A percentile compares a stretch with the other conserved stretches of the same genome.
These are phyloP conservation scores for Amblyraja radiata DNA, from an alignment of 2,797 vertebrate species.

Conservation along the genomic window DNA sequence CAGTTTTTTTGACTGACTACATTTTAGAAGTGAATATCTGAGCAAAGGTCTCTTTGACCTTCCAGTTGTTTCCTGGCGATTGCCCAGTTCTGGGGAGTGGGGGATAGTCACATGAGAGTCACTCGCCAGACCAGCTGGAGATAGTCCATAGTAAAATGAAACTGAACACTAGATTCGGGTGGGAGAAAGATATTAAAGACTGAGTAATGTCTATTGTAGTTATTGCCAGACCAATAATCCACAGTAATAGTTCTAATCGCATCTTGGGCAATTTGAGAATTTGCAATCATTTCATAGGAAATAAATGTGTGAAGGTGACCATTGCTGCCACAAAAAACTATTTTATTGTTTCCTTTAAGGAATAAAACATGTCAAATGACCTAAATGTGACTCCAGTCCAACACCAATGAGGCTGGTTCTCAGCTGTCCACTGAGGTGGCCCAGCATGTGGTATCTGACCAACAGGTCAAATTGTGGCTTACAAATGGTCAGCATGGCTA, in stretches of 20 bases:
- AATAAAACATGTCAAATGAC: neutral
- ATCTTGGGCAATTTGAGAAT: neutral
- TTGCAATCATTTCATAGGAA: constrained; percentile 36
- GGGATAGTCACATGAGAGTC: neutral
- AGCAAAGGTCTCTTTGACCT: constrained; percentile 9
- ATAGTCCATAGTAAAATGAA: neutral
- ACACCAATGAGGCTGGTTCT: neutral
- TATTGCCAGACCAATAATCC: neutral
- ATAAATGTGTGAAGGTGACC: neutral
- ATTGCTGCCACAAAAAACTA: neutral
- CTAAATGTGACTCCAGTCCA: neutral
- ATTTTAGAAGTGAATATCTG: constrained; percentile 10
- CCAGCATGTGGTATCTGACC: neutral
- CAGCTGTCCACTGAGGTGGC: neutral
- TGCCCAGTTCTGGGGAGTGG: neutral
- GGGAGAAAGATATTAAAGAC: constrained; percentile 42
- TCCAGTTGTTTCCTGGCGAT: neutral
- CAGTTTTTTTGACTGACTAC: neutral
- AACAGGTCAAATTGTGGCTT: neutral
- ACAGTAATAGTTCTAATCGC: neutral
- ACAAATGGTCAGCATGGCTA: neutral
- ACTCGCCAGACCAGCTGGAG: constrained; percentile 1
- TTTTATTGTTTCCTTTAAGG: neutral
- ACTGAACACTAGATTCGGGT: constrained; percentile 43
- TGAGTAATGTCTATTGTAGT: constrained; percentile 41